Conservation (phyloP, 2,113 vertebrate genomes). For the Hemibagrus wyckioides region DNA sequence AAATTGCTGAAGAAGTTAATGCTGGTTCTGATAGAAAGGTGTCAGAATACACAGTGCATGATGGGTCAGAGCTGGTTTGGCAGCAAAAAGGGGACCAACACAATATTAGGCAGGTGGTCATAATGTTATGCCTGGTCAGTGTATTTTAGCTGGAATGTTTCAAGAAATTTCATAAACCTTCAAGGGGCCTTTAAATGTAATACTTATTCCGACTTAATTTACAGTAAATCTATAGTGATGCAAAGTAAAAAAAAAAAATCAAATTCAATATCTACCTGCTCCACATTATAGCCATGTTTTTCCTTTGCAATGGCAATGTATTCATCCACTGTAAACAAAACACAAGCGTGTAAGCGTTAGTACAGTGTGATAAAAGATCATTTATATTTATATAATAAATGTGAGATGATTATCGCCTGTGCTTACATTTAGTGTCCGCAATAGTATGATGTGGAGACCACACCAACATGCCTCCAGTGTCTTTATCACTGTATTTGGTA, state of each 20-base stretch:
- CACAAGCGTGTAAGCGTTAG: background rate
- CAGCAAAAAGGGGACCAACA: no score
- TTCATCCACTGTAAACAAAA: constrained; percentile 87
- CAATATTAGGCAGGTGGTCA: no score
- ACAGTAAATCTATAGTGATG: no score
- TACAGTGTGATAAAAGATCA: background rate
- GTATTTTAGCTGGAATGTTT: no score
- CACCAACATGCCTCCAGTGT: constrained; percentile 95
- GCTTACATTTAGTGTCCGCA: constrained; percentile 89
- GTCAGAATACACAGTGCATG: no score
- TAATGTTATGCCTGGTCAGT: no score
- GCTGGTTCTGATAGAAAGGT: no score
- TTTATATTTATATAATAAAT: background rate
- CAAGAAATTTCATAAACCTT: background rate
- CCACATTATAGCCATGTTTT: constrained; percentile 97
- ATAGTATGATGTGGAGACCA: constrained; percentile 94
- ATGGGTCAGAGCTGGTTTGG: no score
- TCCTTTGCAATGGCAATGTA: constrained; percentile 98
- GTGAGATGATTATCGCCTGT: background rate
- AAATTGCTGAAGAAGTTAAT: no score
- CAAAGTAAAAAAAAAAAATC: no score
- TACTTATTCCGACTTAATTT: background rate
- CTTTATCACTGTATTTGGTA: constrained; percentile 91
- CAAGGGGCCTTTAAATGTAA: background rate
- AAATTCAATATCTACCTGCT: constrained; percentile 79